Conservation (phyloP, 2,888 invertebrate genomes). For the Drosophila barbarae region DNA sequence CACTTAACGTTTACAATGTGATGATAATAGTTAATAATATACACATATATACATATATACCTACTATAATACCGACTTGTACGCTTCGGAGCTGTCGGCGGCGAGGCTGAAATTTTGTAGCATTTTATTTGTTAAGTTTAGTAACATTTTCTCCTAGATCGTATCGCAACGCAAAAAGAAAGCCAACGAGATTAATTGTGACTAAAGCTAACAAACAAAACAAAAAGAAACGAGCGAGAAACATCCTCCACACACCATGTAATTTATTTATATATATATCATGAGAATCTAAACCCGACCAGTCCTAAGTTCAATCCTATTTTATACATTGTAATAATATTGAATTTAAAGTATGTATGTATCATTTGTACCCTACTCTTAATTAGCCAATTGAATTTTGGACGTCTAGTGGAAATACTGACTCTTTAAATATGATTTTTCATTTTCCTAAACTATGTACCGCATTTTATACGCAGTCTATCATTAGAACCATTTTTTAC, state of each 20-base stretch:
- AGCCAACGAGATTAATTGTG: constrained; percentile 73
- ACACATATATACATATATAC: constrained; percentile 38
- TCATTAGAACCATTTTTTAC: constrained; percentile 29
- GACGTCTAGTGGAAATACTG: constrained; percentile 49
- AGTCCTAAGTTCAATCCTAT: constrained; percentile 26
- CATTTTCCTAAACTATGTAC: constrained; percentile 17
- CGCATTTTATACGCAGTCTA: constrained; percentile 57
- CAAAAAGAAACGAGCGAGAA: constrained; percentile 15
- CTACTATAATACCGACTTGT: constrained; percentile 52
- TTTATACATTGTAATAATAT: constrained; percentile 24
- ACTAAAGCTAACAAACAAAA: constrained; percentile 60
- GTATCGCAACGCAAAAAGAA: constrained; percentile 45
- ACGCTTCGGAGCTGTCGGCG: constrained; percentile 56
- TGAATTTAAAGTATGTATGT: constrained; percentile 47
- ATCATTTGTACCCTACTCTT: constrained; percentile 56
- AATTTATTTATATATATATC: constrained; percentile 55
- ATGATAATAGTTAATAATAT: constrained; percentile 69
- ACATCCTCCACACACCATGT: constrained; percentile 32
- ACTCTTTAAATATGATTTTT: constrained; percentile 41
- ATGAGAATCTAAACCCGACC: constrained; percentile 32
- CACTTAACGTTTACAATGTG: constrained; percentile 72
- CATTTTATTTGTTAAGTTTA: constrained; percentile 73
- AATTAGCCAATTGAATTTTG: constrained; percentile 67
- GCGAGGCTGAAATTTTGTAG: constrained; percentile 73
- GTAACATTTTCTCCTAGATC: constrained; percentile 61